Percentiles rank a stretch among this genome's conserved stretches.
These are phyloP conservation scores for Halichondria panicea DNA, from an alignment of 37 sponge, comb jelly and placozoan species.

Conservation along the genomic window DNA sequence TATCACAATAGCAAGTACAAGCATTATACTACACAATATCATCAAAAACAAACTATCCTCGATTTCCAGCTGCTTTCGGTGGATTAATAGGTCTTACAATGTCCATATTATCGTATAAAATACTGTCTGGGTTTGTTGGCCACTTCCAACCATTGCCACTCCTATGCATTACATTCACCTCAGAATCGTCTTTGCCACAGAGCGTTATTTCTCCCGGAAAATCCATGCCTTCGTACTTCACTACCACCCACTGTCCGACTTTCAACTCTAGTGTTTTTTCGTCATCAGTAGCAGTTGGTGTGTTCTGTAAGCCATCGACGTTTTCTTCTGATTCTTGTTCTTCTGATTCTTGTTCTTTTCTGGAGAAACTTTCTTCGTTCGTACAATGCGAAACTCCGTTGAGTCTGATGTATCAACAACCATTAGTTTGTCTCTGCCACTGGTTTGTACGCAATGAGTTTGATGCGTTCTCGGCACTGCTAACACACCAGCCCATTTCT, in stretches of 20 bases:
- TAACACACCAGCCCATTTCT: constrained; percentile 14
- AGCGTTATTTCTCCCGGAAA: constrained; percentile 33
- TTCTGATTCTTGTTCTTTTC: too few species aligned
- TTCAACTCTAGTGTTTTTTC: too few species aligned
- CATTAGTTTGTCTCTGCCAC: constrained; percentile 15
- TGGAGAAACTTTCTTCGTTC: constrained; percentile 3
- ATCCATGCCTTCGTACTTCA: constrained; percentile 14
- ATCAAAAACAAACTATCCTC: constrained; percentile 38
- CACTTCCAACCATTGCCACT: constrained; percentile 50
- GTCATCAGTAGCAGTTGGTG: too few species aligned
- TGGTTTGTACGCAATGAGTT: constrained; percentile 12
- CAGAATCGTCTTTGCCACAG: constrained; percentile 12
- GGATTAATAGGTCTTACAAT: background rate
- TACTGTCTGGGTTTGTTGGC: constrained; percentile 34
- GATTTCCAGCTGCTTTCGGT: constrained; percentile 20
- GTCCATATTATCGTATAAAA: constrained; percentile 11
- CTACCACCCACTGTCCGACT: constrained; percentile 24
- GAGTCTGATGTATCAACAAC: constrained; percentile 24
- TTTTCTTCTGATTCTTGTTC: too few species aligned
- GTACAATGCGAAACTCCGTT: background rate
- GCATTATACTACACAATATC: background rate
- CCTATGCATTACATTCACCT: constrained; percentile 45
- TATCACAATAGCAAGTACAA: background rate
- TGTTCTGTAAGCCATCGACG: too few species aligned
- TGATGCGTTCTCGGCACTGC: constrained; percentile 20